Base-by-base conservation (phyloP, 2,888 invertebrate species). In the Helicoverpa assulta region DNA sequence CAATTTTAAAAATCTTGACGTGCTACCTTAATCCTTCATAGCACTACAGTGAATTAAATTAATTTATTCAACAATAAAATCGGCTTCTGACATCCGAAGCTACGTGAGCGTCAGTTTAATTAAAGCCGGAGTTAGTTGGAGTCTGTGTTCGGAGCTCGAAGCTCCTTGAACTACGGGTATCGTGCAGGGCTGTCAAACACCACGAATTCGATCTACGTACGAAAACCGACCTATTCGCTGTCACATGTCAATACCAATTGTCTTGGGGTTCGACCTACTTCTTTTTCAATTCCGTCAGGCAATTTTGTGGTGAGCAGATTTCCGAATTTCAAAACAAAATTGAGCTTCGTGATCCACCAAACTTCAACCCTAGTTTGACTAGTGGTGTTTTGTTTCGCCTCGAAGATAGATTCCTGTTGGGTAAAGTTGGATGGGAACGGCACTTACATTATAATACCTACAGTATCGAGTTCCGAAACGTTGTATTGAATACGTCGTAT, bases 61-160 rank as follows among this genome's bases (percentile, higher is more conserved):
- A 75, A 82, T 80, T 77, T 55, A 70, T 68, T 70, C 56, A 67
- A 68, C 64, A 82, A 78, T 73, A 67, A 64, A 78, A 82, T 73
- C 60, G 64, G 58, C 62, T 75, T 71, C 70, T 77, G 75, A 78
- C 64, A 76, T 76, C 73, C 80, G 76, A 73, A 73, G 70, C 66
- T 76, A 73, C 66, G 74, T 78, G 69, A 79, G 81, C 84, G 80
- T 86, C 82, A 87, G 81, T 89, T 90, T 90, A 92, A 92, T 92
- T 92, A 89, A 91, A 90, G 84, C 81, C 78, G 76, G 83, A 85
- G 82, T 83, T 84, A 83, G 83, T 84, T 84, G 72, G 70, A 84
- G 83, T 85, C 82, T 78, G 83, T 77, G 77, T 77, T 82, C 72
- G 63, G 71, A 75, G 63, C 73, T 57, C 59, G 67, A 80, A 76